phyloP scores from a whole-genome alignment of 2,113 vertebrate species.

The Charina bottae region DNA sequence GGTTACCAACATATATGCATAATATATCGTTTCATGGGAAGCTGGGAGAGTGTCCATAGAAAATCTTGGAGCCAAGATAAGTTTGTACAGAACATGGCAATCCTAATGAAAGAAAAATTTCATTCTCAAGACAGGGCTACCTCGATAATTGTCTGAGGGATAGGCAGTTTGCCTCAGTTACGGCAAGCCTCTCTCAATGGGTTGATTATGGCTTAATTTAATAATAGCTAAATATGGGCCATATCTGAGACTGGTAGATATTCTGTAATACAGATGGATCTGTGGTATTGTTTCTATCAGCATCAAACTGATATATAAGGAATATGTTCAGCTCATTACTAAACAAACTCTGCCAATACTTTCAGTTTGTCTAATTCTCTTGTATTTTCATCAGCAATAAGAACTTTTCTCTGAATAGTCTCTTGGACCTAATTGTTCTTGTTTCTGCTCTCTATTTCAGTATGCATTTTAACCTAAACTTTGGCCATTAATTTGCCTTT shows the following conservation, averaged over 20 bases:
- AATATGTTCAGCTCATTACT: neutral
- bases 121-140: neutral
- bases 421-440: neutral
- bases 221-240: neutral
- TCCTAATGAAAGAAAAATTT: neutral
- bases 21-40: neutral
- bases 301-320: neutral
- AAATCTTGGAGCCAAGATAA: neutral
- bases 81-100: neutral
- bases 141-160: neutral
- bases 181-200: neutral
- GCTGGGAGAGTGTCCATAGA: neutral
- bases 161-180: neutral
- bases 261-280: neutral
- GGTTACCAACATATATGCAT: neutral
- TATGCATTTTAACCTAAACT: neutral
- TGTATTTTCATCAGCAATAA: neutral
- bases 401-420: neutral
- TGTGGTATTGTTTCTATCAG: neutral
- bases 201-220: neutral
- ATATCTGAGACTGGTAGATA: neutral
- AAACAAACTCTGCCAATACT: neutral
- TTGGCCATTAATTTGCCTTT: neutral
- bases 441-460: neutral
- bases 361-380: neutral